phyloP scores from a whole-genome alignment of 2,113 vertebrate species.

The Chaetura pelagica region DNA sequence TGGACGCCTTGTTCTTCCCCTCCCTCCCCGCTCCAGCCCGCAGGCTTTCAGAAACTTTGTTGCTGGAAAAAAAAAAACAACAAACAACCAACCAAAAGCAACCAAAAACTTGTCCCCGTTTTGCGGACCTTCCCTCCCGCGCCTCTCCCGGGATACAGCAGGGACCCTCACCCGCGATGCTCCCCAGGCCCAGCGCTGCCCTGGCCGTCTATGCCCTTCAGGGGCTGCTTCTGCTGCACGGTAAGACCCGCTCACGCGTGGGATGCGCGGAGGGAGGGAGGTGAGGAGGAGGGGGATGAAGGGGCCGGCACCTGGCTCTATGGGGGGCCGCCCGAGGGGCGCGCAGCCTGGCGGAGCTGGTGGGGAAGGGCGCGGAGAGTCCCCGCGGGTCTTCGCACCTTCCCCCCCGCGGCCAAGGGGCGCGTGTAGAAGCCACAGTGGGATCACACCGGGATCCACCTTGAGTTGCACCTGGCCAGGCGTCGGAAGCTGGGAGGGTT shows the following conservation, averaged over 20 bases:
- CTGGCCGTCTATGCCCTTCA: constrained; percentile 34
- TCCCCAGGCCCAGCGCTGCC: background rate
- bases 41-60: background rate
- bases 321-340: too few species aligned
- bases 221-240: constrained; percentile 56
- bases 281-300: too few species aligned
- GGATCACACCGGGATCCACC: background rate
- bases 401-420: too few species aligned
- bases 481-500: background rate
- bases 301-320: too few species aligned
- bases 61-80: background rate
- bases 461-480: background rate
- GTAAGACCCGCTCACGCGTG: background rate
- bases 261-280: too few species aligned
- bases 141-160: background rate
- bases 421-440: too few species aligned
- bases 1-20: background rate
- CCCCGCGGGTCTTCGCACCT: too few species aligned
- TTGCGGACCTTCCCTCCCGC: background rate
- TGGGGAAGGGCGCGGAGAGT: too few species aligned
- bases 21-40: background rate
- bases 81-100: background rate
- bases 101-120: background rate
- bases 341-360: too few species aligned
- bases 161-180: background rate